A percentile compares a stretch with the other conserved stretches of the same genome.
phyloP scores from a whole-genome alignment of 35 echinoderm and acorn worm species.

The Stichopus chloronotus region DNA sequence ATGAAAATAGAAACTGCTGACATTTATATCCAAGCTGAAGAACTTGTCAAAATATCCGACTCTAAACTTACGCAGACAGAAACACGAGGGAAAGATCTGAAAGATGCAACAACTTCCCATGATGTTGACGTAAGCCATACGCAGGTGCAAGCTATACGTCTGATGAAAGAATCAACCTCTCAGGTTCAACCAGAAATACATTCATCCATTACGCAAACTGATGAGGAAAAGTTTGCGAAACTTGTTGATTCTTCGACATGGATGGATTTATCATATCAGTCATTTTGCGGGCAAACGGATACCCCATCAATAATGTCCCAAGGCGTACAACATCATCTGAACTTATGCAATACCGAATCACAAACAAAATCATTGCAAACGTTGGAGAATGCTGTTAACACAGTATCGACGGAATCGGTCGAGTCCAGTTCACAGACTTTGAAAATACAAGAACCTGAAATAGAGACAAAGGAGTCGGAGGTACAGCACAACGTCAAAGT shows the following conservation, averaged over 20 bases:
- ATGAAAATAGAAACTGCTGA: neutral
- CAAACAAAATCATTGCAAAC: neutral
- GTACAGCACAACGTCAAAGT: neutral
- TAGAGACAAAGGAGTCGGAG: neutral
- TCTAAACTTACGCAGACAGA: constrained; percentile 25
- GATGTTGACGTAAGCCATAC: neutral
- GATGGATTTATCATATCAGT: constrained; percentile 9
- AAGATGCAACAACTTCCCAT: constrained; percentile 14
- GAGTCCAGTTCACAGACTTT: constrained; percentile 34
- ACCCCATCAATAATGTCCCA: neutral
- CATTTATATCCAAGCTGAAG: constrained; percentile 1
- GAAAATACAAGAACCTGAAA: neutral
- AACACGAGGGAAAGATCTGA: neutral
- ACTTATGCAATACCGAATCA: neutral
- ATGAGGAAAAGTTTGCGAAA: constrained; percentile 2
- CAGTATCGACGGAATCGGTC: neutral
- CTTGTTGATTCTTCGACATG: neutral
- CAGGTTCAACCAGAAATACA: neutral
- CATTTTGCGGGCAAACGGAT: constrained; percentile 21
- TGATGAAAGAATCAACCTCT: neutral
- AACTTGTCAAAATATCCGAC: neutral
- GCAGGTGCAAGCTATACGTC: neutral
- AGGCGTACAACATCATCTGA: neutral
- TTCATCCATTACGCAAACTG: constrained; percentile 38
- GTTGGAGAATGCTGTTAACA: constrained; percentile 6